Base-by-base conservation (phyloP, 2,113 vertebrate species). In the Apteryx owenii region DNA sequence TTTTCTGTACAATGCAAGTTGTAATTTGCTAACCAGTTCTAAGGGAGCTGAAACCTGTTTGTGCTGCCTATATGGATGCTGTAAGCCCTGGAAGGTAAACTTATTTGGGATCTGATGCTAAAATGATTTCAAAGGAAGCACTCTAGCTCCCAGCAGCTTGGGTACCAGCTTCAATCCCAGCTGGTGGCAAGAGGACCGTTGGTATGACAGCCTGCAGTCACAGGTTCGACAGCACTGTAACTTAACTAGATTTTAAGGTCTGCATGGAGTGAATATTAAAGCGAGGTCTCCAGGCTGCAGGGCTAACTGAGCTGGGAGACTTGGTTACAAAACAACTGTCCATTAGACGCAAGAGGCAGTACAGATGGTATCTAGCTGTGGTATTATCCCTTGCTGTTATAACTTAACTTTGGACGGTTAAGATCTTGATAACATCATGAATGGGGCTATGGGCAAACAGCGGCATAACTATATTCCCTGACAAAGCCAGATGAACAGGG, bases 341-440 rank as follows among this genome's bases (percentile, higher is more conserved):
- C 91, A 94, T 96, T 95, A 95, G 90, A 20, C 2, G 22, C 92
- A 86, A 89, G 94, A 95, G 94, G 95, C 93, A 91, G 89, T 2
- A 50, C 93, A 90, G 97, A 96, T 95, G 71, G 90, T 95, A 95
- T 94, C 96, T 83, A 73, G 20, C 81, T 62, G 40, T 3, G 8
- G 71, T 48, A 94, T 81, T 62, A 93, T 96, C 90, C 96, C 85
- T 93, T 2, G 6, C 91, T 91, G 71, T 46, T 93, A 93, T 73
- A 89, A 91, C 94, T 78, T 90, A 5, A 19, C 91, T 94, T 66
- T 91, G 93, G 81, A 81, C 81, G 85, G 81, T 95, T 96, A 96
- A 96, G 87, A 93, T 96, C 91, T 91, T 91, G 91, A 95, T 95
- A 95, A 94, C 86, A 91, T 95, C 91, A 91, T n/a, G 77, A 92